Conservation (phyloP, 2,888 invertebrate genomes). For the Darwinula stevensoni region DNA sequence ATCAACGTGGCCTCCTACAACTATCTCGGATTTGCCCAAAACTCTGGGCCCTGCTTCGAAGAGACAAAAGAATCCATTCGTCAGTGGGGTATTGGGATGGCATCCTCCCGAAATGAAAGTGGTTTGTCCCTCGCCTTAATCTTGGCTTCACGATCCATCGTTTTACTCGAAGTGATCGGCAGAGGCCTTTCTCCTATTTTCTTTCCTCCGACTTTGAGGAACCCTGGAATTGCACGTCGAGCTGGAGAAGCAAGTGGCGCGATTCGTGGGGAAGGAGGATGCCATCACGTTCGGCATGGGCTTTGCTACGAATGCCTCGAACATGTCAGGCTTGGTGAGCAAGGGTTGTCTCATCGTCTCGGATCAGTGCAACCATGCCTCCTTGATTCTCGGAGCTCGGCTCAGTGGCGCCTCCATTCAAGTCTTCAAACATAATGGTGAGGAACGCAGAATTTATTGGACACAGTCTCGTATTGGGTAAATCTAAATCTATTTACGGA, state of each 20-base stretch:
- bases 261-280: constrained; percentile 20
- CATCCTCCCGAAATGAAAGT: constrained; percentile 48
- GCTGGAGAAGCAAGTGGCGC: constrained; percentile 19
- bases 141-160: constrained; percentile 9
- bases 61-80: constrained; percentile 32
- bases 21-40: constrained; percentile 84
- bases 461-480: too few relatives aligned
- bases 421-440: constrained; percentile 21
- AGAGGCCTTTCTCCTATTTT: not conserved
- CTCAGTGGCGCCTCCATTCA: constrained; percentile 21
- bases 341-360: constrained; percentile 22
- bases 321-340: constrained; percentile 20
- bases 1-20: constrained; percentile 94
- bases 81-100: constrained; percentile 38
- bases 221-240: constrained; percentile 16
- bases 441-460: not conserved
- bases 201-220: constrained; percentile 9
- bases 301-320: constrained; percentile 25
- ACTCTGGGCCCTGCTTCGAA: constrained; percentile 41
- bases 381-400: constrained; percentile 21
- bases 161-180: constrained; percentile 12
- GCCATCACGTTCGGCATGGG: constrained; percentile 25
- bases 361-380: constrained; percentile 24
- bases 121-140: constrained; percentile 20
- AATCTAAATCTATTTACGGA: too few relatives aligned